These are phyloP conservation scores for Diloba caeruleocephala DNA, from an alignment of 2,888 invertebrate genomes.

Conservation along the genomic window DNA sequence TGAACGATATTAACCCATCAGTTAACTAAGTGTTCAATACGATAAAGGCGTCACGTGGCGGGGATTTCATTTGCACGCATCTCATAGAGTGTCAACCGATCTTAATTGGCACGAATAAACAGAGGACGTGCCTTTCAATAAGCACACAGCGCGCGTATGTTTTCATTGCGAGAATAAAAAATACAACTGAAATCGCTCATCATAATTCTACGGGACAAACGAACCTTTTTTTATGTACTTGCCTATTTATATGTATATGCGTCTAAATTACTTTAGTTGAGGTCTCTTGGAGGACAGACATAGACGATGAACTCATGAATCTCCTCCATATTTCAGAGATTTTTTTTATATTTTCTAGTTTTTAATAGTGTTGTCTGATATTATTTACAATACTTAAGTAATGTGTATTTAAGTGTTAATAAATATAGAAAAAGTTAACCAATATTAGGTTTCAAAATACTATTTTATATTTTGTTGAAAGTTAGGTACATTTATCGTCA, in stretches of 20 bases:
- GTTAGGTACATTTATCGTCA: too few relatives aligned
- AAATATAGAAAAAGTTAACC: too few relatives aligned
- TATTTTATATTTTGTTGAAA: too few relatives aligned
- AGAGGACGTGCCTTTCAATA: constrained; percentile 40
- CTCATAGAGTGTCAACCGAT: constrained; percentile 27
- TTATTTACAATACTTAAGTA: too few relatives aligned
- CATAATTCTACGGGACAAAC: constrained; percentile 12
- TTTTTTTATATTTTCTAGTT: too few relatives aligned
- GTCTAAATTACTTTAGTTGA: too few relatives aligned
- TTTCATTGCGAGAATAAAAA: constrained; percentile 40
- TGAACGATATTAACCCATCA: not conserved
- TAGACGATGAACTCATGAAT: too few relatives aligned
- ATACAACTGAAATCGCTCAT: constrained; percentile 37
- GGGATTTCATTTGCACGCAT: constrained; percentile 27
- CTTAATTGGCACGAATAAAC: constrained; percentile 41
- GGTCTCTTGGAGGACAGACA: too few relatives aligned
- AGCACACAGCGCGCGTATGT: constrained; percentile 26
- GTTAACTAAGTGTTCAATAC: constrained; percentile 1
- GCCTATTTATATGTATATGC: not conserved
- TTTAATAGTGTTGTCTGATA: too few relatives aligned
- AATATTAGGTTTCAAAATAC: too few relatives aligned
- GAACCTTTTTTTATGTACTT: constrained; percentile 28
- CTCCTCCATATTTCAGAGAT: too few relatives aligned
- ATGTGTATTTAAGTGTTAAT: too few relatives aligned
- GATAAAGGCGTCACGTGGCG: not conserved